Evolutionary conservation across 1,140 invertebrate species (phyloP).

Genomic region (Euschistus heros): DNA sequence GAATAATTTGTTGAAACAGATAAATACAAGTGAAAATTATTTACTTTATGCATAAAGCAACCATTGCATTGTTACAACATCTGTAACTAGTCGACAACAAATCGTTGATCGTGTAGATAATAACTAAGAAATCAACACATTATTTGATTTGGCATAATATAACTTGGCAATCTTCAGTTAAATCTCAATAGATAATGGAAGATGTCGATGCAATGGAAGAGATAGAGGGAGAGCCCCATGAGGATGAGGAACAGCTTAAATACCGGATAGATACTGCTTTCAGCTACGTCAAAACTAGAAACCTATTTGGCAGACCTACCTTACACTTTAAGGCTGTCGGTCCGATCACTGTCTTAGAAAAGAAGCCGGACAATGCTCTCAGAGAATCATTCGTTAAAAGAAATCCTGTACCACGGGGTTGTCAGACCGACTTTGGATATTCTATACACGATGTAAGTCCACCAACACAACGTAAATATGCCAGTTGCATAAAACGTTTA

Average conservation of each 20-base stretch:
- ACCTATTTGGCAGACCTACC: background rate
- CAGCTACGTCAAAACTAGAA: background rate
- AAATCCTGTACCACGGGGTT: background rate
- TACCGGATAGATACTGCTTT: background rate
- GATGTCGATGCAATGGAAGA: background rate
- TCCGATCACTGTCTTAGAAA: background rate
- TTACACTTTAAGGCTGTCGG: background rate
- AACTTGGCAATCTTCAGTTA: too few species aligned
- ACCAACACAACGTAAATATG: too few species aligned
- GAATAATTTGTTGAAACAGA: too few species aligned
- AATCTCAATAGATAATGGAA: too few species aligned
- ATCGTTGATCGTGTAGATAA: too few species aligned
- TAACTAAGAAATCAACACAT: too few species aligned
- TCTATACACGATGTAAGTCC: slow-evolving; percentile 8
- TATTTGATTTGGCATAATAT: too few species aligned
- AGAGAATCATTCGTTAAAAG: background rate
- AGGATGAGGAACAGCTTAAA: background rate
- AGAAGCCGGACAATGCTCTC: background rate
- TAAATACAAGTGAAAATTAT: too few species aligned
- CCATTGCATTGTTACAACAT: too few species aligned
- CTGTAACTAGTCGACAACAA: too few species aligned
- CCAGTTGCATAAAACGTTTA: too few species aligned
- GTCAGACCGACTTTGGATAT: background rate
- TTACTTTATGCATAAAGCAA: too few species aligned
- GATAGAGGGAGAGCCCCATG: background rate